Conservation (phyloP, 2,113 vertebrate species). For the Phyllostomus discolor region DNA sequence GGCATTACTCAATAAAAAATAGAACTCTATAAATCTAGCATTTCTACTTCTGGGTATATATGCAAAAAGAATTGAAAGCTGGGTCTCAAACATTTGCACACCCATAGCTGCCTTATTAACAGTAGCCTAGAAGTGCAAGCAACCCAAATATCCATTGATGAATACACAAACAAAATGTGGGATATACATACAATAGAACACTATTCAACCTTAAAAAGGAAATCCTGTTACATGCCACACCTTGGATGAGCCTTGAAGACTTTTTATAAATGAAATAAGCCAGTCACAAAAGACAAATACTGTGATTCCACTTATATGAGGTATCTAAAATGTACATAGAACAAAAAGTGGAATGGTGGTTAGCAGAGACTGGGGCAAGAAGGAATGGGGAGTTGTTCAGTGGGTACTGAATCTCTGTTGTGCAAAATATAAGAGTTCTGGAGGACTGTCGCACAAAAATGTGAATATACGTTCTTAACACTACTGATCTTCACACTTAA, state of each 20-base stretch:
- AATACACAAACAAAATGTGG: not conserved
- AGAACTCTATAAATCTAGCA: not conserved
- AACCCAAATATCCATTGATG: not conserved
- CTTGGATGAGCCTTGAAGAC: not conserved
- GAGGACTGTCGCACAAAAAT: not conserved
- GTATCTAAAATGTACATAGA: not conserved
- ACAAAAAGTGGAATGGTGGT: not conserved
- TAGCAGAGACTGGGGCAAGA: not conserved
- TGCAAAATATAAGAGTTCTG: not conserved
- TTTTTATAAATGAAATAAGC: not conserved
- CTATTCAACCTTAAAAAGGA: not conserved
- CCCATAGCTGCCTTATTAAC: not conserved
- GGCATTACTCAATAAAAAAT: not conserved
- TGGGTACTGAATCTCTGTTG: not conserved
- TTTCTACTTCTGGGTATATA: not conserved
- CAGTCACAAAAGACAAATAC: not conserved
- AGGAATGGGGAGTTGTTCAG: not conserved
- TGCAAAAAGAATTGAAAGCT: not conserved
- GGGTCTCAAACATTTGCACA: not conserved
- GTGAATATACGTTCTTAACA: not conserved
- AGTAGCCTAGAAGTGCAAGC: not conserved
- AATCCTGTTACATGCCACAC: not conserved
- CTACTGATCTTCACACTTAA: not conserved
- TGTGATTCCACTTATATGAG: not conserved
- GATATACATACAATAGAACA: not conserved